These are phyloP conservation scores for Drosophila nr. perissopoda DNA, from an alignment of 2,888 invertebrate species.

Conservation along the genomic window DNA sequence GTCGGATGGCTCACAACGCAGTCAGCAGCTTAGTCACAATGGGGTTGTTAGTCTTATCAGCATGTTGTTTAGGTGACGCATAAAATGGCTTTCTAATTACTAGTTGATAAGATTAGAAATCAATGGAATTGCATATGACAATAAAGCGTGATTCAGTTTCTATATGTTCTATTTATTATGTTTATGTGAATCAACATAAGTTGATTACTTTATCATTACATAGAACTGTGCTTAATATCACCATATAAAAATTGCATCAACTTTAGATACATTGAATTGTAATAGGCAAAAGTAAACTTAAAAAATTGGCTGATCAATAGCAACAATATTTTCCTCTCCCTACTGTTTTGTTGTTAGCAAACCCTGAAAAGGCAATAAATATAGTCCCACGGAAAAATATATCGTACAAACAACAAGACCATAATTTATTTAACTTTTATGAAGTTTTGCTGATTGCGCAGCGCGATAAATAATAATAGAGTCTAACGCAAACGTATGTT, in stretches of 20 bases:
- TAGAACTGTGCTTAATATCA: too few species aligned
- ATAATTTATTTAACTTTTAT: constrained; percentile 1
- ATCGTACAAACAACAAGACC: background rate
- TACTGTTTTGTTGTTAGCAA: background rate
- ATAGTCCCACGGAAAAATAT: background rate
- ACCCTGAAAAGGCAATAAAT: background rate
- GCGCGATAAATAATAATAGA: constrained; percentile 6
- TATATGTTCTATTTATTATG: background rate
- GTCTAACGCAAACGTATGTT: background rate
- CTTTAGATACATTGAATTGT: too few species aligned
- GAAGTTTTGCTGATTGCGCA: constrained; percentile 18
- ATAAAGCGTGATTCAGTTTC: background rate
- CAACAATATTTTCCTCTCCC: background rate
- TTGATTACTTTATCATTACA: background rate
- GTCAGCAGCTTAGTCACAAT: background rate
- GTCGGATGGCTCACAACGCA: background rate
- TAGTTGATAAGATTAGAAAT: constrained; percentile 6
- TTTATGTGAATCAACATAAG: background rate
- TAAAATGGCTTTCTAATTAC: background rate
- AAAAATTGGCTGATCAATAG: background rate
- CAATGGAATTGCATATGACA: background rate
- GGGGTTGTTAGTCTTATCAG: constrained; percentile 3
- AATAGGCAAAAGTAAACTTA: background rate
- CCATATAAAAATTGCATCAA: too few species aligned
- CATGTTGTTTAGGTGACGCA: constrained; percentile 8